These are phyloP conservation scores for Sarotherodon lohbergeri DNA, from an alignment of 2,113 vertebrate genomes.

Conservation along the genomic window DNA sequence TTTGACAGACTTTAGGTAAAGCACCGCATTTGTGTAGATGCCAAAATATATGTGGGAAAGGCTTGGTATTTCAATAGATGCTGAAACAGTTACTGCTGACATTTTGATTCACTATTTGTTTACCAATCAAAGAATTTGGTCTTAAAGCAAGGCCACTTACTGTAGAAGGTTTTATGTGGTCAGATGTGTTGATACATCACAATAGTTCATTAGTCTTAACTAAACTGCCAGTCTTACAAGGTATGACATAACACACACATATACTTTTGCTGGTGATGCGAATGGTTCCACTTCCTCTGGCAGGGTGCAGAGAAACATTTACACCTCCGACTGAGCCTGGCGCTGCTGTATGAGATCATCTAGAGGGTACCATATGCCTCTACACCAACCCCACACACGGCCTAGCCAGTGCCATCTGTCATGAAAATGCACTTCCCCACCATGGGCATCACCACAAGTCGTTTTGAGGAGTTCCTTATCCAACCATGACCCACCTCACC, in stretches of 20 bases:
- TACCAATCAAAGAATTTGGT: background rate
- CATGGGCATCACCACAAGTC: background rate
- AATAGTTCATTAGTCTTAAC: background rate
- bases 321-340: slow-evolving; percentile 39
- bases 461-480: background rate
- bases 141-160: background rate
- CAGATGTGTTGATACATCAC: background rate
- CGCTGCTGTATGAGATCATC: slow-evolving; percentile 39
- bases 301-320: slow-evolving; percentile 23
- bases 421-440: background rate
- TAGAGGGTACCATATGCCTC: slow-evolving; percentile 61
- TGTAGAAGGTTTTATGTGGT: background rate
- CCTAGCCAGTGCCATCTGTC: slow-evolving; percentile 58
- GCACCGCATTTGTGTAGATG: background rate
- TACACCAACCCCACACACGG: slow-evolving; percentile 29
- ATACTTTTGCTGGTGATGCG: background rate
- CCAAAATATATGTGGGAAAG: background rate
- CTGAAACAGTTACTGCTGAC: background rate
- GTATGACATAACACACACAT: background rate
- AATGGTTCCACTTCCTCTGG: slow-evolving; percentile 6
- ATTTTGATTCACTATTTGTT: background rate
- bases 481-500: slow-evolving; percentile 7
- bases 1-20: background rate
- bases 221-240: background rate
- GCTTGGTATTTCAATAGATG: background rate